Conservation (phyloP, 2,888 invertebrate genomes). For the Andrena hattorfiana region DNA sequence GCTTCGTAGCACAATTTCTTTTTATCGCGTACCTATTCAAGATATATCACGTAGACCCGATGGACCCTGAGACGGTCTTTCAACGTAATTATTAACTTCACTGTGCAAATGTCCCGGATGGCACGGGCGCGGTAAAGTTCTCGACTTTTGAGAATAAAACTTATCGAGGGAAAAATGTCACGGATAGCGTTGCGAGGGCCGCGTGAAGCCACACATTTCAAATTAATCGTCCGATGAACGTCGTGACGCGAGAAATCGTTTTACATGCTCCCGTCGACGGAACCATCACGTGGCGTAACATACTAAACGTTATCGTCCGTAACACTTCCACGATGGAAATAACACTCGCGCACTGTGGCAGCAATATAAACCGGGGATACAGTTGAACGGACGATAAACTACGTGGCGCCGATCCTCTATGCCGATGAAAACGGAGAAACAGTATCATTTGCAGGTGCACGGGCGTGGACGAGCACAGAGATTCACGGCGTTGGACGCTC, state of each 20-base stretch:
- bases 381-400: neutral
- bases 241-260: constrained; percentile 21
- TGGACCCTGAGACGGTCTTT: neutral
- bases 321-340: constrained; percentile 39
- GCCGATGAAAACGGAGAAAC: neutral
- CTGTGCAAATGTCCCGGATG: neutral
- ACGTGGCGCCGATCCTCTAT: constrained; percentile 13
- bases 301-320: constrained; percentile 47
- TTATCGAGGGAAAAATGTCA: neutral
- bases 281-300: constrained; percentile 58
- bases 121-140: neutral
- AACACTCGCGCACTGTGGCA: constrained; percentile 51
- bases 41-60: neutral
- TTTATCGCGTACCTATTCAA: neutral
- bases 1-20: neutral
- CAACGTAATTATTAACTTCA: neutral
- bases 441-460: constrained; percentile 19
- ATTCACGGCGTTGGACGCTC: constrained; percentile 41
- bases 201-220: constrained; percentile 12
- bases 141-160: neutral
- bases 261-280: constrained; percentile 8
- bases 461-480: constrained; percentile 1
- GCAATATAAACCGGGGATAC: constrained; percentile 3
- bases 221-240: constrained; percentile 1
- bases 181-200: neutral